Percentiles rank a stretch among this genome's conserved stretches.
Evolutionary conservation across 2,888 invertebrate genomes (phyloP).

Genomic region (Caenorhabditis panamensis): DNA sequence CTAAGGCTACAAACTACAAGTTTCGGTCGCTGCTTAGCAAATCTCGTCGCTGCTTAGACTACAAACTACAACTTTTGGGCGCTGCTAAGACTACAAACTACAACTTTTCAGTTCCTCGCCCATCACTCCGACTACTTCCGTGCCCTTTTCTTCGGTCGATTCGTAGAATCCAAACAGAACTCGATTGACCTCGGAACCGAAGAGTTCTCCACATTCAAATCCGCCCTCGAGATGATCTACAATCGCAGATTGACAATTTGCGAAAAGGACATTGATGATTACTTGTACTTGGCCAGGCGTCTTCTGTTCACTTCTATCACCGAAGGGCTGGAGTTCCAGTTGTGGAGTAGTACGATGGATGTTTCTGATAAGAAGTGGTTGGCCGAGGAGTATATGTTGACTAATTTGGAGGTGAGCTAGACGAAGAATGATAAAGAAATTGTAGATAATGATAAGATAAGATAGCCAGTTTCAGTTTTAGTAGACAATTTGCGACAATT

Average conservation of each 20-base stretch:
- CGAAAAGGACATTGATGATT: neutral
- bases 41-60: too few relatives aligned
- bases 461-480: too few relatives aligned
- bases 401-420: conserved; percentile 40
- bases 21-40: too few relatives aligned
- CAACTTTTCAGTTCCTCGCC: conserved; percentile 31
- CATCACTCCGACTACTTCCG: conserved; percentile 40
- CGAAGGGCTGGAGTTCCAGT: conserved; percentile 8
- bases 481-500: too few relatives aligned
- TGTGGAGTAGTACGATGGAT: conserved; percentile 25
- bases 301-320: conserved; percentile 14
- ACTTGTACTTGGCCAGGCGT: neutral
- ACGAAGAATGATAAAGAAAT: neutral
- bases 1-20: too few relatives aligned
- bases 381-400: conserved; percentile 39
- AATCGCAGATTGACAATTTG: conserved; percentile 4
- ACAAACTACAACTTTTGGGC: too few relatives aligned
- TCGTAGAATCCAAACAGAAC: conserved; percentile 12
- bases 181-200: neutral
- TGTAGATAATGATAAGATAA: too few relatives aligned
- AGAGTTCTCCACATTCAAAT: neutral
- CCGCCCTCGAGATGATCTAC: conserved; percentile 23
- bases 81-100: neutral
- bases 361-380: conserved; percentile 37
- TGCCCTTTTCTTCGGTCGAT: conserved; percentile 36